phyloP scores from a whole-genome alignment of 2,888 invertebrate genomes.

The Junonia oenone region DNA sequence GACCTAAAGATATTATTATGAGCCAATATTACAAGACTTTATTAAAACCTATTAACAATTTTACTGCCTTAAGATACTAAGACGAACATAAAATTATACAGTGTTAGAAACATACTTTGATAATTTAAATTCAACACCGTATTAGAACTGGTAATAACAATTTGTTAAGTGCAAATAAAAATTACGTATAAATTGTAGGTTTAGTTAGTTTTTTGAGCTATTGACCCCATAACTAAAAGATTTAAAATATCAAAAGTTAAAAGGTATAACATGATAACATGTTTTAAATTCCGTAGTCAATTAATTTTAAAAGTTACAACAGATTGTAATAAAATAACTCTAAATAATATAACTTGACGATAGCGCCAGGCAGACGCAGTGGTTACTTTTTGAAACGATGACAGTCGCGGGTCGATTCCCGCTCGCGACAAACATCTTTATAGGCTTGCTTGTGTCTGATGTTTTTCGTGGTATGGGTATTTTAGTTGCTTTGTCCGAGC shows the following conservation, averaged over 20 bases:
- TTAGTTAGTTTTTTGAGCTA: not conserved
- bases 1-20: no score
- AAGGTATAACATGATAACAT: not conserved
- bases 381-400: no score
- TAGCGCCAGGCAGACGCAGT: no score
- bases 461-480: no score
- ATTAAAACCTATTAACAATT: not conserved
- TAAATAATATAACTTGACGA: no score
- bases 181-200: not conserved
- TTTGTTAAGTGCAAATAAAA: slow-evolving; percentile 16
- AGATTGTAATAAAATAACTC: no score
- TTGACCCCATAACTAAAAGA: not conserved
- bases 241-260: not conserved
- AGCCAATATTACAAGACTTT: not conserved
- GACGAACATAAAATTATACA: slow-evolving; percentile 17
- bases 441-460: no score
- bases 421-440: no score
- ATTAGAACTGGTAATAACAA: slow-evolving; percentile 23
- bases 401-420: no score
- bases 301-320: not conserved
- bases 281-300: not conserved
- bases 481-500: no score
- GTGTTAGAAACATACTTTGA: slow-evolving; percentile 11
- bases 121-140: slow-evolving; percentile 14
- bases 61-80: not conserved